Evolutionary conservation across 2,113 vertebrate species (phyloP), one percentile per base, ranked within the genome.

Genomic region (Nerophis ophidion): DNA sequence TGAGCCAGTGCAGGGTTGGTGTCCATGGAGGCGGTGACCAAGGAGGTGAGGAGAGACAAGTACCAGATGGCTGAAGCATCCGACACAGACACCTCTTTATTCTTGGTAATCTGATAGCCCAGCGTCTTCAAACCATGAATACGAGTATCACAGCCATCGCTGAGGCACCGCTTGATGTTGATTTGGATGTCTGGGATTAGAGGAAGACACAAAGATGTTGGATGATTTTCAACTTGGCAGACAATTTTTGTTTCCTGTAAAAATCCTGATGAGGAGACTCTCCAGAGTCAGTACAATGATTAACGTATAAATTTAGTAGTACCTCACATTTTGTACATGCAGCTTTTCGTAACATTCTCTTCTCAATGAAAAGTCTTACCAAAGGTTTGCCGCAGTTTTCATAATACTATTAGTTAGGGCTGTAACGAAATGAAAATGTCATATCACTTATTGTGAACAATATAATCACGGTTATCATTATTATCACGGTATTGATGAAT

Each of bases 41-140:
- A 85, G 6, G 97, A 98, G 26, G 97, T 98, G 78, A 99, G 89
- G 65, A 99, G 90, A 65, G 95, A 97, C 89, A 97, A 92, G 84
- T 98, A 98, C 96, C 96, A 99, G 87, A 99, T 96, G 44, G 96
- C 96, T 0, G 97, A 99, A 64, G 97, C 97, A 47, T 99, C 97
- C 0, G 96, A 93, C 38, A 98, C 93, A 0, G 97, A 97, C 60
- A 99, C 92, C 16, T 93, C 93, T 76, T 88, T 91, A 72, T 91
- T 96, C 85, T 91, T 96, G 34, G 95, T 91, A 51, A 93, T 89
- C 82, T 97, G 95, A 84, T 94, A 97, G 2, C 97, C 96, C 38
- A 96, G 68, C 0, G 94, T 94, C 85, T 95, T 90, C 57, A 98
- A 89, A 15, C 97, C 97, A 7, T 95, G 96, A 79, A 99, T 95